Evolutionary conservation across 2,888 invertebrate genomes (phyloP).

Genomic region (Caenorhabditis becei): DNA sequence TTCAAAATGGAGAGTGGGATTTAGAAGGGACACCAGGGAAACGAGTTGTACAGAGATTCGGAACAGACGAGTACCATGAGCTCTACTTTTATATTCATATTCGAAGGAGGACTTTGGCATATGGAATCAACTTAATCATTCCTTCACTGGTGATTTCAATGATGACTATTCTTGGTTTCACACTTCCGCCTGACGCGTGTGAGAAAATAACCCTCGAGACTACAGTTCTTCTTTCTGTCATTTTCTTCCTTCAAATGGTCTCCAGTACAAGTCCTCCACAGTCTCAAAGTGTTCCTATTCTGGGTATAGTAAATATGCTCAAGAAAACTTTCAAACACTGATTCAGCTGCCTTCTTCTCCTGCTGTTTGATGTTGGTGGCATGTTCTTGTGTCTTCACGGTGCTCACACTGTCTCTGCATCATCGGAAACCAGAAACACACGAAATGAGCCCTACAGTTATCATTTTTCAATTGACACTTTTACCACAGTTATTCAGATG

Average conservation of each 20-base stretch:
- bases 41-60: constrained; percentile 69
- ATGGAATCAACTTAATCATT: constrained; percentile 73
- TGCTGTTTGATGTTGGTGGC: constrained; percentile 72
- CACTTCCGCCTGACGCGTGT: constrained; percentile 72
- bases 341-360: constrained; percentile 73
- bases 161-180: constrained; percentile 74
- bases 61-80: constrained; percentile 70
- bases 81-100: constrained; percentile 72
- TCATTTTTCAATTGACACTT: background rate
- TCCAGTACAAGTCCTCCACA: constrained; percentile 72
- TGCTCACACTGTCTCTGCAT: constrained; percentile 67
- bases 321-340: too few species aligned
- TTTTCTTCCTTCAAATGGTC: constrained; percentile 75
- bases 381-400: constrained; percentile 72
- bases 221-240: constrained; percentile 71
- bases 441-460: constrained; percentile 61
- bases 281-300: constrained; percentile 70
- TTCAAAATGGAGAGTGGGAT: constrained; percentile 75
- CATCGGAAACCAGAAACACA: constrained; percentile 68
- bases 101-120: constrained; percentile 69
- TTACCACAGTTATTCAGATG: too few species aligned
- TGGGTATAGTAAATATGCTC: too few species aligned
- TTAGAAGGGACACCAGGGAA: constrained; percentile 70
- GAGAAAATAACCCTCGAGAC: constrained; percentile 73
- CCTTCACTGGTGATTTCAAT: constrained; percentile 73